A percentile compares a stretch with the other conserved stretches of the same genome.
Evolutionary conservation across 2,888 invertebrate species (phyloP).

Genomic region (Amorpha juglandis): DNA sequence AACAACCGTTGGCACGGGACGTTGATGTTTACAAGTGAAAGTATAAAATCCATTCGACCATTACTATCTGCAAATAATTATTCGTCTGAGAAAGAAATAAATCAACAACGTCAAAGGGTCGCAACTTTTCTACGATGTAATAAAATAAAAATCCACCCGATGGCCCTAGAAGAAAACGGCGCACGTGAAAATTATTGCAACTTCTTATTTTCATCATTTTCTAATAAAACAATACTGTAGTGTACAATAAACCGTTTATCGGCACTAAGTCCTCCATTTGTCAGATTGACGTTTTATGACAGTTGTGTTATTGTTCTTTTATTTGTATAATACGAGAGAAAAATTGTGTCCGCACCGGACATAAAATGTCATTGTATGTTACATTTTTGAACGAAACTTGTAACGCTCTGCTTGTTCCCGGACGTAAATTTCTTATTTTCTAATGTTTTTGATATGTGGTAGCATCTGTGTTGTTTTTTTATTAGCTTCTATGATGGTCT

Average conservation of each 20-base stretch:
- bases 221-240: slow-evolving; percentile 43
- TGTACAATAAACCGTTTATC: slow-evolving; percentile 55
- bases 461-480: too few species aligned
- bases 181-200: slow-evolving; percentile 41
- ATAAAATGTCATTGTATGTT: slow-evolving; percentile 33
- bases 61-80: slow-evolving; percentile 7
- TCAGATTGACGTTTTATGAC: slow-evolving; percentile 54
- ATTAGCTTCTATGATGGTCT: too few species aligned
- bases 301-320: slow-evolving; percentile 42
- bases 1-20: neutral
- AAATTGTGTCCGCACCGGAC: slow-evolving; percentile 25
- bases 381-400: slow-evolving; percentile 6
- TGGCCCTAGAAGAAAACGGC: slow-evolving; percentile 35
- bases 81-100: slow-evolving; percentile 9
- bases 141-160: slow-evolving; percentile 38
- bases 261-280: slow-evolving; percentile 57
- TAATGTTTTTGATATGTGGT: too few species aligned
- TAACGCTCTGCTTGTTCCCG: neutral
- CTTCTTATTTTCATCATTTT: slow-evolving; percentile 41
- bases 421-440: neutral
- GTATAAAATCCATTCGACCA: slow-evolving; percentile 14
- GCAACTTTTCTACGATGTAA: slow-evolving; percentile 29
- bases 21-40: slow-evolving; percentile 5
- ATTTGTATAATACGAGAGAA: slow-evolving; percentile 28
- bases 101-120: slow-evolving; percentile 19